Base-by-base conservation (phyloP, 2,797 vertebrate species). In the Hybognathus amarus region DNA sequence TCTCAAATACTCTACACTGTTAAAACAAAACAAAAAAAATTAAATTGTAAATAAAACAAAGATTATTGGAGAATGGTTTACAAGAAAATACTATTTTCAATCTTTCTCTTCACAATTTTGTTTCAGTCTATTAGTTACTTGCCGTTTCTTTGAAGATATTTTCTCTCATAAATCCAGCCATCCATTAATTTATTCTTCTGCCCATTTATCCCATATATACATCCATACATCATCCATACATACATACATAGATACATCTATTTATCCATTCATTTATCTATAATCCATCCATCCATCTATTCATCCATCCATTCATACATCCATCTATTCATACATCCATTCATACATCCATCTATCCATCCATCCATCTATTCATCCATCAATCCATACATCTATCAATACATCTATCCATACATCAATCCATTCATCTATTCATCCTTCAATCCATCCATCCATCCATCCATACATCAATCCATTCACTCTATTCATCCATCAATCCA, bases 401-500 rank as follows among this genome's bases (percentile, higher is more conserved):
- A 1, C 9, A 54, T 54, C 0, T 13, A 15, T 33, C 33, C 2
- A 33, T 33, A 2, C 33, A 24, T 56, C 54, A 9, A 56, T 11
- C 4, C 4, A 56, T 54, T 8, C 20, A 54, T 54, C 5, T 8
- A 40, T 40, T 0, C 38, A 40, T 40, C 8, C 2, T 3, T 33
- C 33, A 0, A 33, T 33, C 33, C 20, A 33, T 33, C 3, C 33
- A 33, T 33, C 33, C 33, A 33, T 33, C 1, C 18, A 50, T 50
- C 4, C 17, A 6, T 52, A 0, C 2, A 7, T 52, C 6, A 0
- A 52, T 52, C 17, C 47, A 18, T 50, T 0, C 0, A 50, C n/a
- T 17, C 0, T 0, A 1, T 52, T 2, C 17, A 52, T 52, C 1
- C 0, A 2, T 52, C 6, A 17, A 52, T 52, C 1, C 0, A 52